Percentiles rank a stretch among this genome's conserved stretches.
Evolutionary conservation across 2,113 vertebrate genomes (phyloP).

Genomic region (Epinephelus fuscoguttatus): DNA sequence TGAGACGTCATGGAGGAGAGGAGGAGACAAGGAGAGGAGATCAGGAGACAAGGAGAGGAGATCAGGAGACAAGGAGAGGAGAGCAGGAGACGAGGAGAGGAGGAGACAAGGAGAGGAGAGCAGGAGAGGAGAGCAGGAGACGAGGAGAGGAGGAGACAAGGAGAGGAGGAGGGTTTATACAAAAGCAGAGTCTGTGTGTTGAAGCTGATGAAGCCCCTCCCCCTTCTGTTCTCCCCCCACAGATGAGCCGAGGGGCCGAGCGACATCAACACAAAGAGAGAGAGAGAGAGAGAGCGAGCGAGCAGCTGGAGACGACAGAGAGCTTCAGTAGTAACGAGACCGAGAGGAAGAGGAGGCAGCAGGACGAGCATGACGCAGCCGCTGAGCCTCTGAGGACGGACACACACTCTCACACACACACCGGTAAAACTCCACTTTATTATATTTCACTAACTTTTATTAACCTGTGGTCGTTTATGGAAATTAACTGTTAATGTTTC

Average conservation of each 20-base stretch:
- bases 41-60: background rate
- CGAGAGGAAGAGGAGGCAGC: constrained; percentile 35
- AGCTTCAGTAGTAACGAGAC: constrained; percentile 25
- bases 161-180: constrained; percentile 45
- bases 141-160: background rate
- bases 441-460: background rate
- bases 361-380: constrained; percentile 50
- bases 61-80: background rate
- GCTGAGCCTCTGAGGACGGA: constrained; percentile 34
- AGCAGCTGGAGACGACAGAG: constrained; percentile 50
- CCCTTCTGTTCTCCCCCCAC: constrained; percentile 66
- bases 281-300: constrained; percentile 29
- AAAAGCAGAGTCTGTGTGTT: constrained; percentile 74
- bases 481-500: too few species aligned
- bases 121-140: too few species aligned
- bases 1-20: constrained; percentile 67
- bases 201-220: constrained; percentile 67
- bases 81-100: constrained; percentile 6
- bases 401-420: constrained; percentile 5
- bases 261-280: constrained; percentile 26
- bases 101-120: background rate
- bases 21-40: background rate
- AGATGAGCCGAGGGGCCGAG: constrained; percentile 70
- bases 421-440: constrained; percentile 46
- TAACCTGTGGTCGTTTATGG: too few species aligned